Conservation (phyloP, 2,888 invertebrate species). For the Cylloceria caligata region DNA sequence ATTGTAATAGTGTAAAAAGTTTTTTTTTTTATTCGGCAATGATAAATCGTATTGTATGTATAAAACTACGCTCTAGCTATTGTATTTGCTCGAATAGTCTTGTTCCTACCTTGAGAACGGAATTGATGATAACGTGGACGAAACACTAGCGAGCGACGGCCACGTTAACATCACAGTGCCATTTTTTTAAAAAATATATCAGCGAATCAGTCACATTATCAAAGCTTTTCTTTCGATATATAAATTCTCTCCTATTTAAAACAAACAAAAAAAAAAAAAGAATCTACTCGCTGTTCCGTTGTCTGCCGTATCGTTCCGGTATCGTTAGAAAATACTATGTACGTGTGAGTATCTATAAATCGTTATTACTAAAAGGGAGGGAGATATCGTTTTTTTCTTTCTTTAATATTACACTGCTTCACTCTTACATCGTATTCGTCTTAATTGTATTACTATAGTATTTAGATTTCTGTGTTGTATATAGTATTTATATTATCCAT, state of each 20-base stretch:
- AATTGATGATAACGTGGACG: slow-evolving; percentile 63
- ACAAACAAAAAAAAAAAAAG: slow-evolving; percentile 37
- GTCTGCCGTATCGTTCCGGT: slow-evolving; percentile 64
- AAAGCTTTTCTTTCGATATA: slow-evolving; percentile 53
- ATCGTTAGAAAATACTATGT: slow-evolving; percentile 74
- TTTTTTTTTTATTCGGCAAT: slow-evolving; percentile 79
- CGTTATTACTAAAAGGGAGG: slow-evolving; percentile 46
- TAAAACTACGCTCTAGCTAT: slow-evolving; percentile 79
- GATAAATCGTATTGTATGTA: slow-evolving; percentile 80
- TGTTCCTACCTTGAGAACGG: slow-evolving; percentile 74
- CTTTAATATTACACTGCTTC: slow-evolving; percentile 76
- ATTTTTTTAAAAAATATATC: slow-evolving; percentile 65
- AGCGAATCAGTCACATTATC: slow-evolving; percentile 61
- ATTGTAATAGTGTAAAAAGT: slow-evolving; percentile 77
- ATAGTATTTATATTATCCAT: slow-evolving; percentile 72
- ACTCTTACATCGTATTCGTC: slow-evolving; percentile 66
- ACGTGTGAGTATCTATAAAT: slow-evolving; percentile 73
- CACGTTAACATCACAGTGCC: slow-evolving; percentile 51
- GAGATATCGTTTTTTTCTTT: slow-evolving; percentile 70
- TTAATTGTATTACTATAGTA: slow-evolving; percentile 69
- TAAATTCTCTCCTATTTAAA: slow-evolving; percentile 50
- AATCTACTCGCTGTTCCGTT: slow-evolving; percentile 65
- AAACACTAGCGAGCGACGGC: slow-evolving; percentile 24
- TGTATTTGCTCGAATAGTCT: slow-evolving; percentile 68
- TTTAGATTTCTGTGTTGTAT: slow-evolving; percentile 71